Base-by-base conservation (phyloP, 2,888 invertebrate species). In the Apamea sordens region DNA sequence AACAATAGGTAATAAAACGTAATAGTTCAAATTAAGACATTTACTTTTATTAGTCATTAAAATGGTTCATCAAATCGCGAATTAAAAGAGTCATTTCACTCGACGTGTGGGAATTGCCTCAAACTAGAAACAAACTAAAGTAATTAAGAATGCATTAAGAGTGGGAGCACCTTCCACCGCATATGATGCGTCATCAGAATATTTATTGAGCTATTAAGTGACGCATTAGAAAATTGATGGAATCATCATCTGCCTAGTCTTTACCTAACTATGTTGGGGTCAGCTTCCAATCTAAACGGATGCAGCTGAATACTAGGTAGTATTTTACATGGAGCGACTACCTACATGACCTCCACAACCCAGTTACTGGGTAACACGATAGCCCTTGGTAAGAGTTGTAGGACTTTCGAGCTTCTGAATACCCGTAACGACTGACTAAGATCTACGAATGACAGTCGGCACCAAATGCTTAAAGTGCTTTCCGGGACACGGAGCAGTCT, bases 1-100 rank as follows among this genome's bases (percentile, higher is more conserved):
- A 81, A 83, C 85, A 83, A 83, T 76, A 68, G 56, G 24, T 10
- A n/a, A 59, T 85, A 73, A 83, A 83, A 61, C 68, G 36, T 80
- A 79, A 81, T 70, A 71, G 71, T 75, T 75, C 44, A 73, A 81
- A 83, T 83, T 59, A 85, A 83, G 85, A 85, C 85, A 85, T 77
- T 84, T 77, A 84, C 53, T 86, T 84, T 82, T 61, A 86, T 75
- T 82, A 84, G 36, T 63, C n/a, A 87, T 77, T 84, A 76, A 80
- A 84, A 79, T 65, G 56, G 61, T 63, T 77, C 87, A 80, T 80
- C 70, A 77, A 79, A 76, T 73, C 50, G 63, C 65, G 44, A 67
- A 70, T 77, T 74, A 75, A 80, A 85, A 67, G 77, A 83, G 65
- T 65, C 41, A 76, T 79, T 79, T 86, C 75, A 63, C 73, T 69